Conservation (phyloP, 2,113 vertebrate species). For the Melanostigma gelatinosum region DNA sequence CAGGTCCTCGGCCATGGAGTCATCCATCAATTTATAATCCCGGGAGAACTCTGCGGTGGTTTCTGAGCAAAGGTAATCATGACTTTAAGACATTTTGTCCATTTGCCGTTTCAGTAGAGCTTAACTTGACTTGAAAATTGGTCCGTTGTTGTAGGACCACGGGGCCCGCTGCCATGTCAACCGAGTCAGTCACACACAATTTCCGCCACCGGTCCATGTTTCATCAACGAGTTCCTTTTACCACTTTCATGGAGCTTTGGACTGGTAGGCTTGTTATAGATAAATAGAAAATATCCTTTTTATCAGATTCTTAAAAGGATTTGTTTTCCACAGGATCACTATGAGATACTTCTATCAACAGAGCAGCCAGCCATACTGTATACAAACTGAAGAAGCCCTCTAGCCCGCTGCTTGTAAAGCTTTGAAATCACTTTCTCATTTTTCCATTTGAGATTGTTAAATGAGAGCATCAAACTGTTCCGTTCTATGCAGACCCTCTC, state of each 20-base stretch:
- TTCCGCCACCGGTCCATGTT: constrained; percentile 5
- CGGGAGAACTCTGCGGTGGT: constrained; percentile 33
- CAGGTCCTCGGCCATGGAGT: constrained; percentile 16
- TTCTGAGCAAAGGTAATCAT: constrained; percentile 47
- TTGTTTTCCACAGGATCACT: constrained; percentile 39
- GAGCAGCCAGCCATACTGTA: constrained; percentile 22
- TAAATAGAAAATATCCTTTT: constrained; percentile 30
- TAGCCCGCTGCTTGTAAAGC: constrained; percentile 21
- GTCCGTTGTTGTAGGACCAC: constrained; percentile 17
- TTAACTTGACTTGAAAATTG: constrained; percentile 35
- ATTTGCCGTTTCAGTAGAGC: constrained; percentile 58
- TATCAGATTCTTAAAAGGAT: constrained; percentile 14
- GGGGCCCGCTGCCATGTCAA: constrained; percentile 25
- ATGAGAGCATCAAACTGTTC: constrained; percentile 26
- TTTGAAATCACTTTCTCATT: background rate
- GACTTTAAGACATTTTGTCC: constrained; percentile 51
- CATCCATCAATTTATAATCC: constrained; percentile 60
- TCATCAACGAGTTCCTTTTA: constrained; percentile 2
- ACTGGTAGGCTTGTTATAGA: constrained; percentile 23
- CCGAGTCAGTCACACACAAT: constrained; percentile 35
- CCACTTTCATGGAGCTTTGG: background rate
- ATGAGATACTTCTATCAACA: constrained; percentile 24
- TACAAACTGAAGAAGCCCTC: constrained; percentile 17
- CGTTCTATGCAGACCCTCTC: background rate
- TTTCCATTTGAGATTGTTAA: constrained; percentile 21